Conservation (phyloP, 2,888 invertebrate species). For the Piscicola geometra region DNA sequence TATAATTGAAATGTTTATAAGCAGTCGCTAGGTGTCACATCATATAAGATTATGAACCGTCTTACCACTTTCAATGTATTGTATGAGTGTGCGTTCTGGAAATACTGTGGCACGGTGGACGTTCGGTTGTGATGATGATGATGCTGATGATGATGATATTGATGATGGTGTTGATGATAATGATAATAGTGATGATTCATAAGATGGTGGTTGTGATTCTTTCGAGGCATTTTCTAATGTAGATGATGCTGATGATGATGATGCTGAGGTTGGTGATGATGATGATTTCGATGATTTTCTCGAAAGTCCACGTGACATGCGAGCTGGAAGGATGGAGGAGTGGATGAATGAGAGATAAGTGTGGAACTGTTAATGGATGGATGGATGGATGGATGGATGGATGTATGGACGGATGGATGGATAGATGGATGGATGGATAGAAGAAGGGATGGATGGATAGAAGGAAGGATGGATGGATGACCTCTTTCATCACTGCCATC, state of each 20-base stretch:
- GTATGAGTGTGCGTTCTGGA: too few species aligned
- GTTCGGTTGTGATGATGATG: constrained; percentile 1
- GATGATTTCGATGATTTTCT: neutral
- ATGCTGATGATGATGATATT: constrained; percentile 13
- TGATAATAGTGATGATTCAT: constrained; percentile 2
- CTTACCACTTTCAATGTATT: too few species aligned
- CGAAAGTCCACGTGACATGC: neutral
- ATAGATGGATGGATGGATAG: neutral
- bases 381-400: too few species aligned
- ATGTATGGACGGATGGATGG: neutral
- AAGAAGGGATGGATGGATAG: neutral
- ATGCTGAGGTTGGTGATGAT: neutral
- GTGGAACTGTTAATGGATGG: neutral
- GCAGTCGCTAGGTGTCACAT: too few species aligned
- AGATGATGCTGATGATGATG: neutral
- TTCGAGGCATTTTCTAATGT: neutral
- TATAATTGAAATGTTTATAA: too few species aligned
- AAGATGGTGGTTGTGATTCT: neutral
- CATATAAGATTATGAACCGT: too few species aligned
- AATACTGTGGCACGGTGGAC: too few species aligned
- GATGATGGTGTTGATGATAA: neutral
- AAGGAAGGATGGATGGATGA: neutral
- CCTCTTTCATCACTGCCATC: constrained; percentile 59
- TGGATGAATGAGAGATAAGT: too few species aligned
- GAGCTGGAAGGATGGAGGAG: neutral